These are phyloP conservation scores for Mormyrops boulengeri DNA, from an alignment of 2,797 vertebrate genomes.

Conservation along the genomic window DNA sequence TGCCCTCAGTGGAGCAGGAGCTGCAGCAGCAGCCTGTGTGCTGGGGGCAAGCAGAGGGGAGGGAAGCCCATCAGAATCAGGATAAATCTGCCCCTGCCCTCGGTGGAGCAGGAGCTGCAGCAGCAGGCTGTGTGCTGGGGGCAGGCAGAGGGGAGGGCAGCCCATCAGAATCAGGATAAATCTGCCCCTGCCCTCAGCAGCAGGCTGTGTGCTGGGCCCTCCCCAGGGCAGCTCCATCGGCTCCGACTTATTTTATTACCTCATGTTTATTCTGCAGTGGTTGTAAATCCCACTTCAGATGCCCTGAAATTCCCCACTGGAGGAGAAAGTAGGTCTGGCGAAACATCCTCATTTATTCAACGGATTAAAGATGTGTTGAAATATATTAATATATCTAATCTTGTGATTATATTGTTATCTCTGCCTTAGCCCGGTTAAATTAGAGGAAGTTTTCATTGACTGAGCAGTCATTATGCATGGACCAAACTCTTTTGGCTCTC, in stretches of 20 bases:
- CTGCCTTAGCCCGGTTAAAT: slow-evolving; percentile 20
- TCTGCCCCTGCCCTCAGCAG: background rate
- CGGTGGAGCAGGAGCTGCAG: background rate
- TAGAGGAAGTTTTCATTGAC: slow-evolving; percentile 17
- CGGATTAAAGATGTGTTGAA: background rate
- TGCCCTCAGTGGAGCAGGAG: background rate
- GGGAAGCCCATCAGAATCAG: background rate
- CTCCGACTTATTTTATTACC: background rate
- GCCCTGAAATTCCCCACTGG: slow-evolving; percentile 14
- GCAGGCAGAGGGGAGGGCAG: background rate
- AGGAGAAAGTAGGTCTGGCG: background rate
- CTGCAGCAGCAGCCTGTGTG: background rate
- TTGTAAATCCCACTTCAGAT: background rate
- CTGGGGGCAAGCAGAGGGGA: background rate
- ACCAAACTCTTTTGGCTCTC: background rate
- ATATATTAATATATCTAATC: slow-evolving; percentile 21
- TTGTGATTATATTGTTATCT: slow-evolving; percentile 20
- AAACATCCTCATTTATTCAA: slow-evolving; percentile 9
- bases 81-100: background rate
- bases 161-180: background rate
- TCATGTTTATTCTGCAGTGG: slow-evolving; percentile 13
- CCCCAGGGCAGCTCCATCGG: background rate
- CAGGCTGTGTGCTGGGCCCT: background rate
- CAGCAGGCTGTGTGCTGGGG: background rate
- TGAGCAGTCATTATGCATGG: slow-evolving; percentile 16